A percentile compares a stretch with the other conserved stretches of the same genome.
phyloP scores from a whole-genome alignment of 2,113 vertebrate species.

The Colossoma macropomum region DNA sequence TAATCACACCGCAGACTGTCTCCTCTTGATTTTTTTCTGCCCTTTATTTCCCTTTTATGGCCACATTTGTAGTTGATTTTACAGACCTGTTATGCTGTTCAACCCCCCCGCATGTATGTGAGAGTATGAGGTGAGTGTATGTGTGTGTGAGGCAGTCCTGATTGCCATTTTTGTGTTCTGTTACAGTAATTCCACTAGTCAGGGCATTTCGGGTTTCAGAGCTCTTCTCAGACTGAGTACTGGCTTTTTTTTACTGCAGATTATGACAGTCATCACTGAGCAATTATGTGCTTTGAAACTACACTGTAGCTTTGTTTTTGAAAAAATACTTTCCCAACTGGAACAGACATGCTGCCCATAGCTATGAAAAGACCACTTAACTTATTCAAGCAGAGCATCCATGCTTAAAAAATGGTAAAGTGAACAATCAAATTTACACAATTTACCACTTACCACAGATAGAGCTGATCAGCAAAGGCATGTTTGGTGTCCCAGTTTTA shows the following conservation, averaged over 20 bases:
- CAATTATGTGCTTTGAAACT: neutral
- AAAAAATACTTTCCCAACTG: too few relatives aligned
- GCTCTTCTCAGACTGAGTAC: neutral
- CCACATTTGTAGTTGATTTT: conserved; percentile 53
- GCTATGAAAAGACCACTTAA: too few relatives aligned
- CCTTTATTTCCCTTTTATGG: conserved; percentile 47
- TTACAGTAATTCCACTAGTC: conserved; percentile 1
- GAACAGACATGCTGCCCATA: too few relatives aligned
- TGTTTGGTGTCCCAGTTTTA: too few relatives aligned
- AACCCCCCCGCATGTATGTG: neutral
- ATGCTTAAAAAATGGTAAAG: too few relatives aligned
- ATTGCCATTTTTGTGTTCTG: conserved; percentile 14
- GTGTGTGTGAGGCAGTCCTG: neutral
- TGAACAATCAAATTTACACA: too few relatives aligned
- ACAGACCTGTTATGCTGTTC: conserved; percentile 42
- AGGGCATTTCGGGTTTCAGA: neutral
- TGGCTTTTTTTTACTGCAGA: too few relatives aligned
- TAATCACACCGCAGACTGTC: conserved; percentile 70
- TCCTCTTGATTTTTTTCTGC: conserved; percentile 56
- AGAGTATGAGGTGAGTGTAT: neutral
- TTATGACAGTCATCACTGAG: neutral
- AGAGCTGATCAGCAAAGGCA: too few relatives aligned
- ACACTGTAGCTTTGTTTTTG: too few relatives aligned
- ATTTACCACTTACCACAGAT: too few relatives aligned
- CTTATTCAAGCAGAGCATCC: too few relatives aligned